Base-by-base conservation (phyloP, 1,140 invertebrate genomes). In the Drosophila sp. region DNA sequence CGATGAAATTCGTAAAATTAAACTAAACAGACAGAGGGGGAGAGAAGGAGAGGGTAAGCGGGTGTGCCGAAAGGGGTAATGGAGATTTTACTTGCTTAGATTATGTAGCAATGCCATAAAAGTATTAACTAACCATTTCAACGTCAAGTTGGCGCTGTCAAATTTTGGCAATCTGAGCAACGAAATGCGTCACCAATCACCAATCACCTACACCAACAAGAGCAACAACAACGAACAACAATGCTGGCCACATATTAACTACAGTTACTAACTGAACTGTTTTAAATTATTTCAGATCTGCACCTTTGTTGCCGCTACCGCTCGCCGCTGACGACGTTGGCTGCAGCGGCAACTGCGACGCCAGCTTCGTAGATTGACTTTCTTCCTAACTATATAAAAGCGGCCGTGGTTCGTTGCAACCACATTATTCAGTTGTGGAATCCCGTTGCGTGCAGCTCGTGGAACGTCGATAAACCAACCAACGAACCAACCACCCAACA, bases 361-460 rank as follows among this genome's bases (percentile, higher is more conserved):
- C 45, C 62, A 46, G 38, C 63, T 56, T 40, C 14, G 53, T 59
- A 57, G 72, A 57, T 66, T 75, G 67, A 89, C 90, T 91, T 91
- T 91, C 90, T 91, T 91, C 83, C 90, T 90, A 90, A 91, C 74
- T 78, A 91, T 91, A 91, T 91, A 91, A 90, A 91, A 91, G 90
- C 90, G 34, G 54, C 76, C 51, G 59, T 67, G 81, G 79, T 77
- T 76, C 53, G 76, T 80, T 91, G 78, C 83, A 89, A 80, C 76
- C 66, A 90, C 57, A 91, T 91, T 91, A 91, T 91, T 91, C 90
- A 91, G 78, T 90, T 71, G 83, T 91, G 78, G 77, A 91, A 83
- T 91, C 83, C 84, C 80, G 80, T 90, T 89, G 78, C 83, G 90
- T 89, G 80, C 80, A 90, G 78, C 74, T 86, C 79, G 76, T 77